These are phyloP conservation scores for Sula dactylatra DNA, from an alignment of 2,113 vertebrate genomes.

Conservation along the genomic window DNA sequence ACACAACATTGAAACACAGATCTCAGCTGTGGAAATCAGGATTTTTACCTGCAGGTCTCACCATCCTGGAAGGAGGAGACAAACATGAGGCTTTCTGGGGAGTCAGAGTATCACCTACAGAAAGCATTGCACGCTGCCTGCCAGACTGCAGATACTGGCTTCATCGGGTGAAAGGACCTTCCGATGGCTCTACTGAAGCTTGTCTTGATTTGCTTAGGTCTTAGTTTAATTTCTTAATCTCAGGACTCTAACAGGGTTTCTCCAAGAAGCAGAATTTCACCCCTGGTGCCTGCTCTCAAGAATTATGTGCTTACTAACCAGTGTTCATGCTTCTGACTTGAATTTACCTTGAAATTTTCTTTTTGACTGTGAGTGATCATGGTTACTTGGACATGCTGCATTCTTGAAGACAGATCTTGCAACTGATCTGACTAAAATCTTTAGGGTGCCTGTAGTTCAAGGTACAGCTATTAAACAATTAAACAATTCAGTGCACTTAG, in stretches of 20 bases:
- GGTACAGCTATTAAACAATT: neutral
- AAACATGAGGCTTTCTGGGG: neutral
- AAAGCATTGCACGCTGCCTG: neutral
- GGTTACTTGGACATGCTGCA: neutral
- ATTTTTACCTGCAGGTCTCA: neutral
- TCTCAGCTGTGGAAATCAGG: neutral
- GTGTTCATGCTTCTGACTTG: accelerated
- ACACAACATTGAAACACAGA: neutral
- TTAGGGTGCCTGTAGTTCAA: neutral
- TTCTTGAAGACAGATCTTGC: neutral
- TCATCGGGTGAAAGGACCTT: neutral
- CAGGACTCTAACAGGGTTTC: neutral
- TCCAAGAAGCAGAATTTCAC: neutral
- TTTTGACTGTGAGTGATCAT: neutral
- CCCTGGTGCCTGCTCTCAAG: neutral
- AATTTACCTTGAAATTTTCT: neutral
- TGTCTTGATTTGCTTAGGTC: neutral
- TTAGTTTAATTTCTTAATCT: neutral
- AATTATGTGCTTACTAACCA: neutral
- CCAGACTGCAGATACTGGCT: neutral
- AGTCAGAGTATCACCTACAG: neutral
- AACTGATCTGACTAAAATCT: neutral
- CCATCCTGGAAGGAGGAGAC: neutral
- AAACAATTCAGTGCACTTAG: neutral
- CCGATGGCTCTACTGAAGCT: neutral